These are phyloP conservation scores for Myrmophylax atrothorax DNA, from an alignment of 2,113 vertebrate species.

Conservation along the genomic window DNA sequence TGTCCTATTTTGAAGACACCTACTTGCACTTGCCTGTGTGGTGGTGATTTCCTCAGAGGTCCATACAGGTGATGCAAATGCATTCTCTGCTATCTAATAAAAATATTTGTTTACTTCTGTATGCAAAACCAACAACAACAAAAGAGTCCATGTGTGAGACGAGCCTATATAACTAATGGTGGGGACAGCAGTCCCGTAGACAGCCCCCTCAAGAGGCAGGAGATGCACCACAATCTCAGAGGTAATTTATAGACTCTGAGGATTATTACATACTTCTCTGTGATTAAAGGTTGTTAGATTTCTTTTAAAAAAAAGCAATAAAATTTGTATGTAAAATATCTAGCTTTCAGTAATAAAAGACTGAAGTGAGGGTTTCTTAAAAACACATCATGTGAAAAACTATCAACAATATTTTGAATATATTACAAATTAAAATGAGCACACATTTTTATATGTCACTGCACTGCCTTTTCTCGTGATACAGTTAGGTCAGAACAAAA, in stretches of 20 bases:
- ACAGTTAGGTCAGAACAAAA: conserved; percentile 23
- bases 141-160: background rate
- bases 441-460: background rate
- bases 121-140: background rate
- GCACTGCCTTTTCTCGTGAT: background rate
- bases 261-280: background rate
- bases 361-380: background rate
- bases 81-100: background rate
- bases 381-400: background rate
- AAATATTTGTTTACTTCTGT: background rate
- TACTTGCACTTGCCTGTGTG: background rate
- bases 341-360: background rate
- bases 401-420: background rate
- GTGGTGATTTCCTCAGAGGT: background rate
- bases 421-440: background rate
- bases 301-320: background rate
- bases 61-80: background rate
- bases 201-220: background rate
- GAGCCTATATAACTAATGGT: background rate
- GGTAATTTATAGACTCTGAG: background rate
- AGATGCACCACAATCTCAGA: background rate
- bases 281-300: background rate
- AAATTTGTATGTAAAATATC: background rate
- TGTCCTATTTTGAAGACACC: background rate
- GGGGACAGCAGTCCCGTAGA: background rate